These are phyloP conservation scores for Chascanopsetta lugubris DNA, from an alignment of 2,113 vertebrate genomes.

Conservation along the genomic window DNA sequence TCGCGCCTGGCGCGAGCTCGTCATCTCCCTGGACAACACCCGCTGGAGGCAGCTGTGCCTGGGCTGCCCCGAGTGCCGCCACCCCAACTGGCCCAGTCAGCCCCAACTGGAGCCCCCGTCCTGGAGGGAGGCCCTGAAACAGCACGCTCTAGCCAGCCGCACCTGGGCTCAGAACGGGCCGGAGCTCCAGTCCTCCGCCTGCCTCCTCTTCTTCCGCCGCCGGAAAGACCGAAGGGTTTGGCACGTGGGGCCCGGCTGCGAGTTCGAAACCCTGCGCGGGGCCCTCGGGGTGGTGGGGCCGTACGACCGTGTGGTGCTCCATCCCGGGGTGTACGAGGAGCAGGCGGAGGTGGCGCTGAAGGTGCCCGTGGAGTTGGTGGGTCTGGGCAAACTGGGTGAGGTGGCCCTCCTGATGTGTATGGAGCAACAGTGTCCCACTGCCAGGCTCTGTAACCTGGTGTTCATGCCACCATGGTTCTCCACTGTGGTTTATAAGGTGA, in stretches of 20 bases:
- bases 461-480: constrained; percentile 90
- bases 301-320: constrained; percentile 84
- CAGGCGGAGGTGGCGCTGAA: constrained; percentile 85
- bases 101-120: constrained; percentile 83
- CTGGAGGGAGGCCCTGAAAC: constrained; percentile 88
- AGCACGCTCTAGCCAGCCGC: constrained; percentile 85
- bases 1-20: constrained; percentile 85
- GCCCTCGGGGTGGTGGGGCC: constrained; percentile 82
- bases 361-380: constrained; percentile 87
- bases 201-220: constrained; percentile 85
- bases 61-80: constrained; percentile 83
- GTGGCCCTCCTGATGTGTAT: constrained; percentile 86
- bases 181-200: constrained; percentile 84
- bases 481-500: constrained; percentile 89
- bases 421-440: constrained; percentile 89
- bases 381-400: constrained; percentile 84
- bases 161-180: constrained; percentile 86
- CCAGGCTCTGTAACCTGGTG: constrained; percentile 86
- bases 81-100: constrained; percentile 89
- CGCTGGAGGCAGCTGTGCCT: constrained; percentile 91
- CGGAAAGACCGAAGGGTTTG: constrained; percentile 83
- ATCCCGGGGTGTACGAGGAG: constrained; percentile 87
- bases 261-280: constrained; percentile 85
- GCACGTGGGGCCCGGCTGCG: constrained; percentile 77
- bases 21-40: constrained; percentile 90